Evolutionary conservation across 2,888 invertebrate genomes (phyloP), one percentile per base, ranked within the genome.

Genomic region (Drosophila pseudotalamancana): DNA sequence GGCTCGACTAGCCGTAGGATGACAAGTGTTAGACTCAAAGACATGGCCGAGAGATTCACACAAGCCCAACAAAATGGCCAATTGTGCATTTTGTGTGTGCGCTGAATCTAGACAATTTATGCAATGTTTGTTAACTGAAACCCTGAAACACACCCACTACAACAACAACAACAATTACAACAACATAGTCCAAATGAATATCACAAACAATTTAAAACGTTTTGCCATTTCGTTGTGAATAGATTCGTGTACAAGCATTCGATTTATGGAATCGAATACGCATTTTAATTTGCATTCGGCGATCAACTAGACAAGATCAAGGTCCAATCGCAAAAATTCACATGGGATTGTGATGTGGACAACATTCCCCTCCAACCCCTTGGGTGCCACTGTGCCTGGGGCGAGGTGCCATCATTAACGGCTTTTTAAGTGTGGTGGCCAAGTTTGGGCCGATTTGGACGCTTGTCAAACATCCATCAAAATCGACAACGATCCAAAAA

Each of bases 141-240:
- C 81, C 81, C 85, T 85, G 81, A 85, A 79, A 79, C 73, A 77
- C 85, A 69, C 81, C 81, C 81, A 85, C 85, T 18, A 57, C 32
- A 48, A 46, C 40, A 56, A 59, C 48, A 59, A 34, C 45, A 46
- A 45, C 21, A 54, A 16, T 21, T 40, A 60, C 39, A 29, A 32
- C 53, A 55, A 34, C 60, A 19, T 27, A 35, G 59, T 69, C 54
- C 68, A 65, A 85, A 77, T 77, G 80, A 78, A 69, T 83, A 82
- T 73, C 71, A 40, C 76, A 81, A 87, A 86, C 75, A 81, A 62
- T 78, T 84, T 74, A 72, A 76, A 77, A 63, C 56, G 40, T 45
- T 61, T 77, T 62, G 69, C 67, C 35, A 64, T 64, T 69, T 66
- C 49, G 19, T 14, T 54, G 49, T 46, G 66, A 54, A 60, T 66